Base-by-base conservation (phyloP, 2,797 vertebrate species). In the Bucorvus abyssinicus region DNA sequence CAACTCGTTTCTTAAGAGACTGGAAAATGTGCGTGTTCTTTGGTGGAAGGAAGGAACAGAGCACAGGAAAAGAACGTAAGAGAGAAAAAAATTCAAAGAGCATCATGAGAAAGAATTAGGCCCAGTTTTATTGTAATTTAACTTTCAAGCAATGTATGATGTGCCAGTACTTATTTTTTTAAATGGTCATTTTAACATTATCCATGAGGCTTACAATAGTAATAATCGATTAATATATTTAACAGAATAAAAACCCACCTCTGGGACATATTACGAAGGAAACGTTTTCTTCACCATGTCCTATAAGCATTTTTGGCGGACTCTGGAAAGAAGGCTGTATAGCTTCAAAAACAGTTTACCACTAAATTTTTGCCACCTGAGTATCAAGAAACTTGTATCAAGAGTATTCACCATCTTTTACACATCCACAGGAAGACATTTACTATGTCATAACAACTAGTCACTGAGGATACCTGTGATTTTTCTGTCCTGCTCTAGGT, bases 401-500 rank as follows among this genome's bases (percentile, higher is more conserved):
- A 57, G 71, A 76, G 68, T 29, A 82, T 64, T 64, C 45, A 82
- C 70, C 84, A 71, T 64, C 70, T 84, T 75, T 77, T 45, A 87
- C 44, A 79, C 49, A 89, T 44, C 67, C 60, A 56, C 56, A 93
- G 32, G 69, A 80, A 82, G 52, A 75, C 49, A 80, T 77, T 87
- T 87, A 61, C 75, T 70, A 40, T 87, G 77, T 40, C 78, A 32
- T 57, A 95, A 92, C 49, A 93, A 90, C 76, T 85, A 49, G 63
- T 63, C 67, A n/a, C 65, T 38, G 50, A 79, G n/a, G 45, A 80
- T 34, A 59, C 32, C 53, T 64, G 4, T 53, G 56, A 75, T 64
- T 86, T 93, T 92, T 70, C 81, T 68, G n/a, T 67, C 71, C 69
- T 20, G 11, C 29, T 76, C 55, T 60, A 77, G 61, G 50, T 86